Evolutionary conservation across 2,888 invertebrate species (phyloP), one percentile per base, ranked within the genome.

Genomic region (Philhelius pedissequus): DNA sequence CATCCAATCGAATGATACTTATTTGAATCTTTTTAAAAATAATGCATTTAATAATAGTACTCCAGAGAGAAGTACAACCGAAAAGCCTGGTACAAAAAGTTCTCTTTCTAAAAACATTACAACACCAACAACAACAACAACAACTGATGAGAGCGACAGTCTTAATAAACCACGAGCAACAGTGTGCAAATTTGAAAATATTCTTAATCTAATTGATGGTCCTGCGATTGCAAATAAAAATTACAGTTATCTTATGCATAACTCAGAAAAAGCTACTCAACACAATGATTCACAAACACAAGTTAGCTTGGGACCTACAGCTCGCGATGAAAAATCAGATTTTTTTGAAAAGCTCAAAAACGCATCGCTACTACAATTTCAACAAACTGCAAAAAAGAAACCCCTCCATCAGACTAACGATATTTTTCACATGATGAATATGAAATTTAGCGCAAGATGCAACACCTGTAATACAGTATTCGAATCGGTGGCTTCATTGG

Each of bases 401-500:
- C 1, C 60, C 1, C 20, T n/a, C 1, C 15, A 48, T 25, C 56
- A 66, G 6, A 45, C 18, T 4, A 78, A 70, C 9, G 38, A 35
- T 30, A 18, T 64, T 7, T 83, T 74, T 30, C 64, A 48, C 11
- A 43, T 64, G 4, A 35, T 43, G 6, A 35, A 86, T 52, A 40
- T 88, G 62, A 87, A 83, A 3, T 88, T 89, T 56, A 89, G 89
- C 15, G 91, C 90, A 2, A 89, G 91, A 15, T 91, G 91, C 60
- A 89, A 89, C 70, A 89, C 89, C 22, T 91, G 91, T 76, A 89
- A 89, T 64, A 86, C 89, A 54, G 74, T 88, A 4, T 91, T 91
- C 60, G 89, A 89, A 20, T 88, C 89, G 3, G 87, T 91, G 20
- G 87, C 88, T 45, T 89, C 89, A 15, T 81, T 91, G 25, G 91